phyloP scores from a whole-genome alignment of 1,140 invertebrate species.

The Melanaphis sacchari region DNA sequence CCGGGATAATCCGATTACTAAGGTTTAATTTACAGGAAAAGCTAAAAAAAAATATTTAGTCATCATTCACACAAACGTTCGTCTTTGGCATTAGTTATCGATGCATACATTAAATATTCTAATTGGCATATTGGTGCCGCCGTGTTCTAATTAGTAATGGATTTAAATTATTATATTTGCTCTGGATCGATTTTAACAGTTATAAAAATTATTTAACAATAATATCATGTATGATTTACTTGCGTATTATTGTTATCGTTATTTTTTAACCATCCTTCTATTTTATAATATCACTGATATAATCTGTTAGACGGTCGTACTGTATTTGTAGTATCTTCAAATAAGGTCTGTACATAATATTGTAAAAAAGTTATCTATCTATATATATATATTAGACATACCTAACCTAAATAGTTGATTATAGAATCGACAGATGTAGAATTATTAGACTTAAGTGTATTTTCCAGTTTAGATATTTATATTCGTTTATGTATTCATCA shows the following conservation, averaged over 20 bases:
- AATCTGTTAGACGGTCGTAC: neutral
- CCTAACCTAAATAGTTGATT: too few species aligned
- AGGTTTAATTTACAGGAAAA: neutral
- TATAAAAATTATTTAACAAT: neutral
- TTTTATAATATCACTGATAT: neutral
- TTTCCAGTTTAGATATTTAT: neutral
- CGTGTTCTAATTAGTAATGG: neutral
- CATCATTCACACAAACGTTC: neutral
- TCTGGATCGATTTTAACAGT: neutral
- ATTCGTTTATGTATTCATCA: neutral
- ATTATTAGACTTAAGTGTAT: neutral
- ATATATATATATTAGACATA: neutral
- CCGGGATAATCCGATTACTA: neutral
- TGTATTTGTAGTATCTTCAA: neutral
- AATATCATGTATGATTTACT: neutral
- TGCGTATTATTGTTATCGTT: neutral
- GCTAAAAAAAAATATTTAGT: constrained; percentile 8
- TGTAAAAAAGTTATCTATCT: neutral
- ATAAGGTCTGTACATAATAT: neutral
- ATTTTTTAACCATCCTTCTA: neutral
- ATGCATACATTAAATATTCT: neutral
- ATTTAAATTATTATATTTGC: neutral
- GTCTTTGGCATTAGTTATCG: neutral
- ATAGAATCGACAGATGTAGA: too few species aligned
- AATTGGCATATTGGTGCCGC: neutral